Evolutionary conservation across 2,888 invertebrate species (phyloP).

Genomic region (Amorpha juglandis): DNA sequence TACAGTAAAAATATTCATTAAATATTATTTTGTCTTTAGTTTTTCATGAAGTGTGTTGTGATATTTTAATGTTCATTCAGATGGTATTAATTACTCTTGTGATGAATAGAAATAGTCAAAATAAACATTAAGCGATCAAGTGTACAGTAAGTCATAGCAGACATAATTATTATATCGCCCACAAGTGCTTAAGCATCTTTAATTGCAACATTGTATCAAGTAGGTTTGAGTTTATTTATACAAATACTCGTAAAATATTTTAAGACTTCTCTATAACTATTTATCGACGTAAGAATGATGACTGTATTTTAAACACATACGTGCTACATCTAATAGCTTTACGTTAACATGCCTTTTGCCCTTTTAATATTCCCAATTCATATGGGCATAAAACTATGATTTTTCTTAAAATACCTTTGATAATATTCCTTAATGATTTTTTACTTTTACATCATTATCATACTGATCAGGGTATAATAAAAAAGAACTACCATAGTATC

Average conservation of each 20-base stretch:
- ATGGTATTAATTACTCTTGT: no score
- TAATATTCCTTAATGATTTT: no score
- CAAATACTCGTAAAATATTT: background rate
- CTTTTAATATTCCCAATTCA: no score
- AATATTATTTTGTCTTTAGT: background rate
- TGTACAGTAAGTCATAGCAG: background rate
- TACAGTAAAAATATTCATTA: slow-evolving; percentile 16
- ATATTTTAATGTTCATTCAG: no score
- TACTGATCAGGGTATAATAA: background rate
- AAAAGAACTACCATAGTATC: background rate
- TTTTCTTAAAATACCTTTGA: no score
- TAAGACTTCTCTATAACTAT: background rate
- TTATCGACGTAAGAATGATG: background rate
- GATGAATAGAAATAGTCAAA: no score
- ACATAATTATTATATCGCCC: background rate
- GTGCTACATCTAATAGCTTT: no score
- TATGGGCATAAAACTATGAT: no score
- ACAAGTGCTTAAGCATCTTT: background rate
- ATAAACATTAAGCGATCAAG: no score
- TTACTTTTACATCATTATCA: no score
- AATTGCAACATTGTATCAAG: background rate
- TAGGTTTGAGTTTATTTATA: background rate
- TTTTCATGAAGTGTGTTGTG: background rate
- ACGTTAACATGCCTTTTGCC: no score
- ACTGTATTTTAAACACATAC: no score